Conservation (phyloP, 30 jellyfish, hydroid and myxozoan genomes). For the Aurelia sp. region DNA sequence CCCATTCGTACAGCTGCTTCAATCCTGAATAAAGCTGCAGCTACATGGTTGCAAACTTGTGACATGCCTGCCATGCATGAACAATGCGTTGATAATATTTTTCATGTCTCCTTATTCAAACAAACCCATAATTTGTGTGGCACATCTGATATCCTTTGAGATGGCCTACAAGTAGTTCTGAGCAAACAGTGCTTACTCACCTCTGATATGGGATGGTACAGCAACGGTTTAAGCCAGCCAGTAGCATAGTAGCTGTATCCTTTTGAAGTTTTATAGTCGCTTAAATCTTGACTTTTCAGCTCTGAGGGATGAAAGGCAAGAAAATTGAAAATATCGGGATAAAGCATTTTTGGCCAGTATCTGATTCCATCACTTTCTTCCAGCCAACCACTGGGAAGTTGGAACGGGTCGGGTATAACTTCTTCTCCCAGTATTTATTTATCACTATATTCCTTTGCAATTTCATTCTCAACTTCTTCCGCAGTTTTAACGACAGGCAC, state of each 20-base stretch:
- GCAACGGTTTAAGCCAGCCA: constrained; percentile 53
- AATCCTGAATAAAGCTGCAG: constrained; percentile 78
- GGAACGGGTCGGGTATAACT: constrained; percentile 1
- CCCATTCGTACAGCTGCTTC: constrained; percentile 80
- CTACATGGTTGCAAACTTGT: constrained; percentile 58
- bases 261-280: constrained; percentile 56
- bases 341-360: constrained; percentile 2
- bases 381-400: background rate
- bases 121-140: constrained; percentile 68
- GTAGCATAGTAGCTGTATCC: constrained; percentile 58
- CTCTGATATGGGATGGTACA: constrained; percentile 1
- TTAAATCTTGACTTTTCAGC: constrained; percentile 14
- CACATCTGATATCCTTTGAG: constrained; percentile 34
- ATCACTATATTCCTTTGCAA: background rate
- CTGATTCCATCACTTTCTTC: background rate
- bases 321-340: constrained; percentile 57
- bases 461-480: background rate
- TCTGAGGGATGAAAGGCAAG: constrained; percentile 34
- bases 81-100: constrained; percentile 52
- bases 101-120: constrained; percentile 16
- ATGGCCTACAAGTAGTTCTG: constrained; percentile 46
- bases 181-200: constrained; percentile 22
- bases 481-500: constrained; percentile 11
- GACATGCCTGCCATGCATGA: constrained; percentile 58
- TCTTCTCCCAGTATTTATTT: background rate